Evolutionary conservation across 2,888 invertebrate species (phyloP).

Genomic region (Xestia sexstrigata): DNA sequence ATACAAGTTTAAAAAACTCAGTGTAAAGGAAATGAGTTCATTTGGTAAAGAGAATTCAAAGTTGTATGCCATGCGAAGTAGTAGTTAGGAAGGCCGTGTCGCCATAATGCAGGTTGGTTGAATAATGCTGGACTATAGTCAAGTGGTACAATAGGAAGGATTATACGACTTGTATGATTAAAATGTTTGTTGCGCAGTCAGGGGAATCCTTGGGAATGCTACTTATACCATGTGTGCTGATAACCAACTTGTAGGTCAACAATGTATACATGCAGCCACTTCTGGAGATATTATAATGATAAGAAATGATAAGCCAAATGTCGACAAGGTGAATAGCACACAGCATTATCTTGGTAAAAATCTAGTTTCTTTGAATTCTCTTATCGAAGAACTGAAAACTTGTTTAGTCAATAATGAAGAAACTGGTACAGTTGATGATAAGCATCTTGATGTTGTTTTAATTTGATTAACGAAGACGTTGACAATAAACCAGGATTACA

Average conservation of each 20-base stretch:
- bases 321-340: conserved; percentile 27
- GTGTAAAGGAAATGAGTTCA: conserved; percentile 44
- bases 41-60: conserved; percentile 23
- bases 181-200: conserved; percentile 36
- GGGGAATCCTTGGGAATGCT: conserved; percentile 10
- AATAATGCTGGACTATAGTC: conserved; percentile 45
- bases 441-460: neutral
- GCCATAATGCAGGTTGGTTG: conserved; percentile 42
- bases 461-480: conserved; percentile 1
- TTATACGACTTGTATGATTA: conserved; percentile 40
- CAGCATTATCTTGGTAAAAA: neutral
- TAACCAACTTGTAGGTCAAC: neutral
- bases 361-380: conserved; percentile 4
- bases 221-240: neutral
- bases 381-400: conserved; percentile 16
- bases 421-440: conserved; percentile 8
- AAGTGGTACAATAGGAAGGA: conserved; percentile 46
- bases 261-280: neutral
- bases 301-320: conserved; percentile 1
- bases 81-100: conserved; percentile 42
- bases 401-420: neutral
- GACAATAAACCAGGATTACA: neutral
- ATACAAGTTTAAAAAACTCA: conserved; percentile 24
- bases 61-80: conserved; percentile 41
- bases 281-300: neutral